These are phyloP conservation scores for Scolopax bukidnonensis DNA, from an alignment of 2,797 vertebrate genomes.

Conservation along the genomic window DNA sequence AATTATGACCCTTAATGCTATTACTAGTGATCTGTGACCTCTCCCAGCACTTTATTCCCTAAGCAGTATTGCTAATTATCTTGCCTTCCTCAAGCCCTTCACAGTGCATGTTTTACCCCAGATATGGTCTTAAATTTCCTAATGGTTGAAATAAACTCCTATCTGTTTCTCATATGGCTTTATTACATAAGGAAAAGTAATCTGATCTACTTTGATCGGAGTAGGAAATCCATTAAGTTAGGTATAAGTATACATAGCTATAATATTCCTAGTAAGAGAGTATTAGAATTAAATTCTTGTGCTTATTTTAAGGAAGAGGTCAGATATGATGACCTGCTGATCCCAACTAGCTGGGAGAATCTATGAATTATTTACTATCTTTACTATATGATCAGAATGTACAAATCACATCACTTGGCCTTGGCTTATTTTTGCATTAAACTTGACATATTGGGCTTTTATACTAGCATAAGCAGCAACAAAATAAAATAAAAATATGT, in stretches of 20 bases:
- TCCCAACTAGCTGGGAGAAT: neutral
- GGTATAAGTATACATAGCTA: neutral
- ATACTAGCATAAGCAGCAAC: neutral
- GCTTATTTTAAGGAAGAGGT: neutral
- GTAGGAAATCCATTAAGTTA: neutral
- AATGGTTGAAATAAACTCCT: neutral
- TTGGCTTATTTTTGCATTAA: neutral
- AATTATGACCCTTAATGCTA: neutral
- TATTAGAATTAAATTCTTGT: neutral
- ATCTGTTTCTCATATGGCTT: neutral
- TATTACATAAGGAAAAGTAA: neutral
- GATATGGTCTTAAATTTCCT: neutral
- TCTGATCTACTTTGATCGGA: neutral
- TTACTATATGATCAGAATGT: neutral
- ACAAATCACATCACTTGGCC: neutral
- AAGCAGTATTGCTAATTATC: neutral
- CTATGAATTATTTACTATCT: conserved; percentile 6
- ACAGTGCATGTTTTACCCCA: neutral
- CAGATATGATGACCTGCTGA: neutral
- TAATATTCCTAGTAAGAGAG: neutral
- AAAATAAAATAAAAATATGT: neutral
- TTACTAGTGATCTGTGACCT: neutral
- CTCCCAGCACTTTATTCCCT: neutral
- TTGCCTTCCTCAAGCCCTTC: neutral
- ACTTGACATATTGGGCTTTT: neutral